Evolutionary conservation across 1,140 invertebrate species (phyloP).

Genomic region (Papilio xuthus): DNA sequence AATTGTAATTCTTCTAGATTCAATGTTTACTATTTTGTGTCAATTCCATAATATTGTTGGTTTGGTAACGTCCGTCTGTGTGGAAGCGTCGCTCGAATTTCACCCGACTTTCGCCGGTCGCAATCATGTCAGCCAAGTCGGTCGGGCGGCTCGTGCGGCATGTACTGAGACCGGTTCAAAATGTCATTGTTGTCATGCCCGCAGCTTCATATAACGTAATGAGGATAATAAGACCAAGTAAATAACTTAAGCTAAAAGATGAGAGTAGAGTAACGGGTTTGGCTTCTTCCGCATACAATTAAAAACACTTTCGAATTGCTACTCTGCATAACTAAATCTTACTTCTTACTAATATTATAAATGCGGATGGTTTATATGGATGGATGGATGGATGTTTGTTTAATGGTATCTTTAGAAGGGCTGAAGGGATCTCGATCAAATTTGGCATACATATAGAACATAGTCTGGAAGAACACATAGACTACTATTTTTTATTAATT

Average conservation of each 20-base stretch:
- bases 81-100: conserved; percentile 55
- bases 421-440: too few relatives aligned
- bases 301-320: not conserved
- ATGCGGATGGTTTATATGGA: too few relatives aligned
- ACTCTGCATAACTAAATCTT: not conserved
- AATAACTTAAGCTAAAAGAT: not conserved
- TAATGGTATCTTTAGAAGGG: too few relatives aligned
- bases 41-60: conserved; percentile 3
- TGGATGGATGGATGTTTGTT: too few relatives aligned
- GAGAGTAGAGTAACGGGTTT: not conserved
- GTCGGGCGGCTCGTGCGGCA: conserved; percentile 23
- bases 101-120: conserved; percentile 63
- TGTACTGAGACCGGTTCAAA: conserved; percentile 40
- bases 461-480: too few relatives aligned
- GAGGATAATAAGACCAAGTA: not conserved
- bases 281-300: not conserved
- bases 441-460: too few relatives aligned
- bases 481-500: too few relatives aligned
- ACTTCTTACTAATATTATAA: too few relatives aligned
- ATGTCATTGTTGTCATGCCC: conserved; percentile 39
- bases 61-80: conserved; percentile 33
- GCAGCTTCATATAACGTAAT: not conserved
- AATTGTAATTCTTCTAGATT: not conserved
- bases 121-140: conserved; percentile 51
- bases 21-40: not conserved